Percentiles rank a stretch among this genome's conserved stretches.
phyloP scores from a whole-genome alignment of 2,797 vertebrate species.

The Gymnoscopelus braueri region DNA sequence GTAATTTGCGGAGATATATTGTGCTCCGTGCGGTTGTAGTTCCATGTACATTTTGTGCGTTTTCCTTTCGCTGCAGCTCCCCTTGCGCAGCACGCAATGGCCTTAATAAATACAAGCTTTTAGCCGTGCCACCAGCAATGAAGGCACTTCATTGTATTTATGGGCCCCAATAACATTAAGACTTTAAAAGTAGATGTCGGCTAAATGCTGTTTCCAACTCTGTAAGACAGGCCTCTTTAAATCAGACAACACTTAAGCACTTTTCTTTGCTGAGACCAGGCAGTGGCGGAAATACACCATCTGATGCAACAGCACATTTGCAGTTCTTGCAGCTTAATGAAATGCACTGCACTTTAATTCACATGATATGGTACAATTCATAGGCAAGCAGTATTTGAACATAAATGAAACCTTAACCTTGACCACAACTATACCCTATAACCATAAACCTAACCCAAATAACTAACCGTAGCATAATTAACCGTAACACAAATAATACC shows the following conservation, averaged over 20 bases:
- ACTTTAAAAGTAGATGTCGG: constrained; percentile 44
- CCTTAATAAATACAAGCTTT: constrained; percentile 58
- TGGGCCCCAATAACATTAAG: constrained; percentile 42
- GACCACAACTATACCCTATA: too few species aligned
- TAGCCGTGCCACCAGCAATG: constrained; percentile 34
- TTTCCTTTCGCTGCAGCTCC: constrained; percentile 20
- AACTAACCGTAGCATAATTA: too few species aligned
- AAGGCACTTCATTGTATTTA: constrained; percentile 56
- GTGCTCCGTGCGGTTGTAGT: constrained; percentile 1
- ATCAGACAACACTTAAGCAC: constrained; percentile 44
- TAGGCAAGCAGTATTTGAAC: too few species aligned
- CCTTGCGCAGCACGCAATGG: constrained; percentile 29
- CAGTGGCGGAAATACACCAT: constrained; percentile 13
- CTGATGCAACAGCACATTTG: constrained; percentile 4
- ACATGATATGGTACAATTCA: too few species aligned
- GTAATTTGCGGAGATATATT: constrained; percentile 42
- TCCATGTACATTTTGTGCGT: constrained; percentile 3
- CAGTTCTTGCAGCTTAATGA: neutral
- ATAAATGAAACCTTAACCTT: too few species aligned
- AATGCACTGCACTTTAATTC: too few species aligned
- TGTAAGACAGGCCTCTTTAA: constrained; percentile 42
- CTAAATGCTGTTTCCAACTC: constrained; percentile 47
- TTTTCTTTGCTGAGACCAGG: constrained; percentile 15
- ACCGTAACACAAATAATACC: too few species aligned
- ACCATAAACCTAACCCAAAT: too few species aligned